phyloP scores from a whole-genome alignment of 2,888 invertebrate genomes.

The Apotomis turbidana region DNA sequence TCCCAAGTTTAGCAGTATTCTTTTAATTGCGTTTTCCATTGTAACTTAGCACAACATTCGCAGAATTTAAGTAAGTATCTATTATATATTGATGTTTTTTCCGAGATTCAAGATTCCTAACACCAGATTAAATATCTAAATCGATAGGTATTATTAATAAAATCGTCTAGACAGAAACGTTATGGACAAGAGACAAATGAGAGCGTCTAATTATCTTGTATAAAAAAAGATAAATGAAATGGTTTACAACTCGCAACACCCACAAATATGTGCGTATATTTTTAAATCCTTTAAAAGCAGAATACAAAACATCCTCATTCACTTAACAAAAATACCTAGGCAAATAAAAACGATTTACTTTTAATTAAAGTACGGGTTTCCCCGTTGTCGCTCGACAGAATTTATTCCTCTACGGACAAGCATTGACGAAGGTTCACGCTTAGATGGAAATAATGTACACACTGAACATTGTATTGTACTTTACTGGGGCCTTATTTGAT shows the following conservation, averaged over 20 bases:
- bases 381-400: constrained; percentile 63
- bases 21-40: too few species aligned
- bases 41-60: too few species aligned
- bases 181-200: too few species aligned
- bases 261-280: background rate
- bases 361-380: constrained; percentile 68
- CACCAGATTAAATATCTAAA: too few species aligned
- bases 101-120: too few species aligned
- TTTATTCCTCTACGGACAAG: constrained; percentile 57
- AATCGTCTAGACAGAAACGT: too few species aligned
- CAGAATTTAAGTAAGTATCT: too few species aligned
- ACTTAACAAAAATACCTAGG: constrained; percentile 25
- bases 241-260: background rate
- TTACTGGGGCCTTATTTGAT: background rate
- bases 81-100: too few species aligned
- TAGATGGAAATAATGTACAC: constrained; percentile 58
- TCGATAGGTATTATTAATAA: too few species aligned
- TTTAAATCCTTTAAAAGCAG: background rate
- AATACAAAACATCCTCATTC: constrained; percentile 28
- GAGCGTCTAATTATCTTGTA: too few species aligned
- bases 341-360: constrained; percentile 64
- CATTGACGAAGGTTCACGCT: constrained; percentile 60
- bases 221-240: too few species aligned
- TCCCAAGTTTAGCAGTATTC: too few species aligned
- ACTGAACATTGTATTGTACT: constrained; percentile 47